A percentile compares a stretch with the other conserved stretches of the same genome.
phyloP scores from a whole-genome alignment of 2,888 invertebrate genomes.

The Nomada fabriciana region DNA sequence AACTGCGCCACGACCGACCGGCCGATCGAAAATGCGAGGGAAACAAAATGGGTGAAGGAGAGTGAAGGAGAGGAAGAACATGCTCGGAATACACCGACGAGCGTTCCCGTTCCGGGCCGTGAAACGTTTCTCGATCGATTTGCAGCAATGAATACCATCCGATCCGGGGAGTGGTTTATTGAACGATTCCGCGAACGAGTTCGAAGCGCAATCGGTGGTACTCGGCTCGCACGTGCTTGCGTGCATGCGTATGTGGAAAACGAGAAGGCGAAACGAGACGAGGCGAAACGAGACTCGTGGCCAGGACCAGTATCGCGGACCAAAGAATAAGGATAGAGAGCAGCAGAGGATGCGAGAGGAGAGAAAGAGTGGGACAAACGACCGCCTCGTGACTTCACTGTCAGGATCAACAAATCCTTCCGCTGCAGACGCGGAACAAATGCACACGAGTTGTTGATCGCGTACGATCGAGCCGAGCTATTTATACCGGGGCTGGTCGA shows the following conservation, averaged over 20 bases:
- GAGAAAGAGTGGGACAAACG: constrained; percentile 38
- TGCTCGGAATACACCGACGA: neutral
- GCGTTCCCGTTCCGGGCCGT: constrained; percentile 29
- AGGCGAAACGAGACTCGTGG: constrained; percentile 19
- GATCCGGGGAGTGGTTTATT: constrained; percentile 50
- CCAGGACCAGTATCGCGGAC: constrained; percentile 1
- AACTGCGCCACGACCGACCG: too few species aligned
- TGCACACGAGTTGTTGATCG: constrained; percentile 65
- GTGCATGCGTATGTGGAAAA: constrained; percentile 40
- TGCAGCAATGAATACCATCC: constrained; percentile 51
- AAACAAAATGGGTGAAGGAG: neutral
- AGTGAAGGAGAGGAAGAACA: too few species aligned
- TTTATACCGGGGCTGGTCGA: constrained; percentile 60
- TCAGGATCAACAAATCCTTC: constrained; percentile 71
- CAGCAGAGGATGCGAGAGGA: neutral
- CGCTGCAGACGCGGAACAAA: constrained; percentile 67
- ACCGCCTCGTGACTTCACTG: constrained; percentile 58
- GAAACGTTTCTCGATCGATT: constrained; percentile 59
- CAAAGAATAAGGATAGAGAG: neutral
- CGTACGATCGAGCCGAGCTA: constrained; percentile 62
- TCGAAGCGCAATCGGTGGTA: constrained; percentile 34
- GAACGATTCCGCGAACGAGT: constrained; percentile 60
- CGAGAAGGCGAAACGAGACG: constrained; percentile 34
- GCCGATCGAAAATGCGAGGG: neutral
- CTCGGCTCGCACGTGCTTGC: constrained; percentile 51